Percentiles rank a stretch among this genome's conserved stretches.
Evolutionary conservation across 2,797 vertebrate species (phyloP).

Genomic region (Threskiornis aethiopicus): DNA sequence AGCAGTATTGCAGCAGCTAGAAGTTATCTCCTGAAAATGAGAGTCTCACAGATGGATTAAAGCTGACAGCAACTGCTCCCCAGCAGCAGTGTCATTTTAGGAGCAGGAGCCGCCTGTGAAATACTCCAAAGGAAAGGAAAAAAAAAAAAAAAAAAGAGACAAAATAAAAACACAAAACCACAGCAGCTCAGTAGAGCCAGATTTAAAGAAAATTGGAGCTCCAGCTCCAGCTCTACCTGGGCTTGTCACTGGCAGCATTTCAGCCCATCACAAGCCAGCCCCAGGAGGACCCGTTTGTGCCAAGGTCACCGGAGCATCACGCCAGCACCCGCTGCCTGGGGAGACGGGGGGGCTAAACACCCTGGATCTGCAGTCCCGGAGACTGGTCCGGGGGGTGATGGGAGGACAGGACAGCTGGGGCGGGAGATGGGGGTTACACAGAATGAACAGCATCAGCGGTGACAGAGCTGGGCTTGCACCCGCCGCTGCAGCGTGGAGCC

Average conservation of each 20-base stretch:
- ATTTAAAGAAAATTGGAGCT: accelerated
- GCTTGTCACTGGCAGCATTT: accelerated
- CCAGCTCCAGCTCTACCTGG: neutral
- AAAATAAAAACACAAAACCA: neutral
- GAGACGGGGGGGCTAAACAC: accelerated
- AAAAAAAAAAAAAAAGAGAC: too few species aligned
- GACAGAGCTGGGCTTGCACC: neutral
- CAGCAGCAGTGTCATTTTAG: neutral
- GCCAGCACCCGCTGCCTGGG: neutral
- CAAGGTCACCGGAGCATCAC: neutral
- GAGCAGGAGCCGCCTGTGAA: neutral
- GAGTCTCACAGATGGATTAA: neutral
- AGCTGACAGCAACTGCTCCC: neutral
- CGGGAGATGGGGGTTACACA: neutral
- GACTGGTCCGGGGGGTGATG: accelerated
- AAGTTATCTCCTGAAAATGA: neutral
- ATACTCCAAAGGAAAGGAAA: neutral
- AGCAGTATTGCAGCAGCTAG: neutral
- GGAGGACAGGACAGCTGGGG: neutral
- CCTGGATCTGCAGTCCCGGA: accelerated
- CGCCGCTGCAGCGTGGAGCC: neutral
- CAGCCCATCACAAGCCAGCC: neutral
- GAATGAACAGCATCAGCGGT: neutral
- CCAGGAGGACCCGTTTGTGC: neutral
- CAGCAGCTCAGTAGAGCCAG: neutral